phyloP scores from a whole-genome alignment of 2,113 vertebrate genomes.

The Parotia lawesii region DNA sequence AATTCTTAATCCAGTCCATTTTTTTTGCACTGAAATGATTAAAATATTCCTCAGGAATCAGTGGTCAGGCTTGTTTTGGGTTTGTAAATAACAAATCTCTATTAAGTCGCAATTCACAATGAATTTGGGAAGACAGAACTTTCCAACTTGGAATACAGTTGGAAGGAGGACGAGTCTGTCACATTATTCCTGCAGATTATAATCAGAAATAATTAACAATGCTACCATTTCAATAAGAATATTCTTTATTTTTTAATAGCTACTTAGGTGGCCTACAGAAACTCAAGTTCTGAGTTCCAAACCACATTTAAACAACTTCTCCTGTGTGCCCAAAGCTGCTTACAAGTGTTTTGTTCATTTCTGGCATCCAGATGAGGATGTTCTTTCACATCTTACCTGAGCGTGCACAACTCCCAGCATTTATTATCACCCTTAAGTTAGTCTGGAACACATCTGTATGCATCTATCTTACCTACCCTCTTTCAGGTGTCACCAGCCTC shows the following conservation, averaged over 20 bases:
- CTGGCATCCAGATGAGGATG: background rate
- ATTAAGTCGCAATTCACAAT: background rate
- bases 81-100: background rate
- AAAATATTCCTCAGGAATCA: background rate
- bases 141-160: background rate
- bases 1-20: background rate
- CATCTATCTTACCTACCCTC: background rate
- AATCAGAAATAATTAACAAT: background rate
- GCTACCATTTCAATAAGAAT: background rate
- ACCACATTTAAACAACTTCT: background rate
- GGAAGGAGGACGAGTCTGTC: background rate
- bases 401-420: background rate
- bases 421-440: background rate
- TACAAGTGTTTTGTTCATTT: background rate
- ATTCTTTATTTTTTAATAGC: background rate
- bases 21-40: background rate
- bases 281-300: background rate
- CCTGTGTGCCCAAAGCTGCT: background rate
- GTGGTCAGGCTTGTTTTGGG: background rate
- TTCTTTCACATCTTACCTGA: background rate
- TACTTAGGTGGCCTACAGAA: background rate
- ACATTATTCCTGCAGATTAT: background rate
- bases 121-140: background rate
- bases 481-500: conserved; percentile 1
- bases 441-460: background rate